These are phyloP conservation scores for Glyphotaelius pellucidus DNA, from an alignment of 2,888 invertebrate species.

Conservation along the genomic window DNA sequence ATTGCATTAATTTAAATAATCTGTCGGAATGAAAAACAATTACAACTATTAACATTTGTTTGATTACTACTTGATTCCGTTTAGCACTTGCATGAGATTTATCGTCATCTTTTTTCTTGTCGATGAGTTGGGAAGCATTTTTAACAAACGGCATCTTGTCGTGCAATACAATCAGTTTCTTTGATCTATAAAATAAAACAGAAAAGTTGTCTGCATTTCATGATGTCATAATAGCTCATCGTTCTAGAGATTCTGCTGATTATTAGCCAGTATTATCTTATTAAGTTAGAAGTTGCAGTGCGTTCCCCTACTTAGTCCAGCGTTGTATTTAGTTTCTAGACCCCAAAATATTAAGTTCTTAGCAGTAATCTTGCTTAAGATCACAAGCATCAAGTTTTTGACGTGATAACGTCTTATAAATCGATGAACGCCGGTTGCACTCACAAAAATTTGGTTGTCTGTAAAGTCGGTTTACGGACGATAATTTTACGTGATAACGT, in stretches of 20 bases:
- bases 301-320: neutral
- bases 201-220: neutral
- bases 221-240: neutral
- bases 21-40: too few species aligned
- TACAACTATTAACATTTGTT: too few species aligned
- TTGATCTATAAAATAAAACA: neutral
- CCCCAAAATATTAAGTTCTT: neutral
- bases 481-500: too few species aligned
- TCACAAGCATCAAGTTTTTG: neutral
- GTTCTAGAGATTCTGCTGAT: too few species aligned
- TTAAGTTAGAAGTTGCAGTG: neutral
- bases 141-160: neutral
- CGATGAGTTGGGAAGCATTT: neutral
- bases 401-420: too few species aligned
- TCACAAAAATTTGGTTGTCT: too few species aligned
- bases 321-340: too few species aligned
- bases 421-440: too few species aligned
- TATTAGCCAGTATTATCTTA: too few species aligned
- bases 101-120: neutral
- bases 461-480: too few species aligned
- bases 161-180: neutral
- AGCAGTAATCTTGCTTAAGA: neutral
- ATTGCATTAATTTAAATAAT: too few species aligned
- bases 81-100: neutral
- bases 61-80: neutral